These are phyloP conservation scores for Zaprionus obscuricornis DNA, from an alignment of 2,888 invertebrate species.

Conservation along the genomic window DNA sequence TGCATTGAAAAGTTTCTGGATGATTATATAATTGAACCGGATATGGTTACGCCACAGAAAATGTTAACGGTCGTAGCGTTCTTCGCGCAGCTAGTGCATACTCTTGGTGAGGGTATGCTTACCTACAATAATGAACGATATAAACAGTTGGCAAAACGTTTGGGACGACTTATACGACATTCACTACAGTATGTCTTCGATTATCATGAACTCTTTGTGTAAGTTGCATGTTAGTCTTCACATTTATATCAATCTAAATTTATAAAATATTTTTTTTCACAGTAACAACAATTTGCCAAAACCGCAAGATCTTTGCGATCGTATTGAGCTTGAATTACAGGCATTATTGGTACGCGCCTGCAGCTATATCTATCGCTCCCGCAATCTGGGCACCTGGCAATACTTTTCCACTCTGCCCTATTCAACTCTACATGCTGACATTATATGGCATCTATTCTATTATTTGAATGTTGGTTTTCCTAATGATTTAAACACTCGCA, in stretches of 20 bases:
- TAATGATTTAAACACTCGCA: conserved; percentile 67
- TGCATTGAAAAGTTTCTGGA: conserved; percentile 75
- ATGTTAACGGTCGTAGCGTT: conserved; percentile 89
- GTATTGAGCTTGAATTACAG: conserved; percentile 89
- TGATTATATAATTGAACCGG: conserved; percentile 84
- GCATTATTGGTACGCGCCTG: conserved; percentile 88
- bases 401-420: conserved; percentile 91
- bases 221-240: conserved; percentile 20
- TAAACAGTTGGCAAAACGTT: conserved; percentile 87
- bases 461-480: conserved; percentile 86
- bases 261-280: background rate
- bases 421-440: conserved; percentile 85
- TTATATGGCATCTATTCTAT: conserved; percentile 88
- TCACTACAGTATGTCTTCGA: conserved; percentile 90
- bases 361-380: conserved; percentile 88
- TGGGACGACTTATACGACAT: conserved; percentile 88
- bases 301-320: conserved; percentile 84
- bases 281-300: conserved; percentile 81
- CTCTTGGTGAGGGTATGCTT: conserved; percentile 87
- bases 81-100: conserved; percentile 86
- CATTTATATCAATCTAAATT: too few species aligned
- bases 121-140: conserved; percentile 86
- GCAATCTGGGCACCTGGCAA: conserved; percentile 91
- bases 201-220: conserved; percentile 83
- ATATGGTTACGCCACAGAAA: conserved; percentile 85